A percentile compares a stretch with the other conserved stretches of the same genome.
These are phyloP conservation scores for Zeus faber DNA, from an alignment of 2,113 vertebrate genomes.

Conservation along the genomic window DNA sequence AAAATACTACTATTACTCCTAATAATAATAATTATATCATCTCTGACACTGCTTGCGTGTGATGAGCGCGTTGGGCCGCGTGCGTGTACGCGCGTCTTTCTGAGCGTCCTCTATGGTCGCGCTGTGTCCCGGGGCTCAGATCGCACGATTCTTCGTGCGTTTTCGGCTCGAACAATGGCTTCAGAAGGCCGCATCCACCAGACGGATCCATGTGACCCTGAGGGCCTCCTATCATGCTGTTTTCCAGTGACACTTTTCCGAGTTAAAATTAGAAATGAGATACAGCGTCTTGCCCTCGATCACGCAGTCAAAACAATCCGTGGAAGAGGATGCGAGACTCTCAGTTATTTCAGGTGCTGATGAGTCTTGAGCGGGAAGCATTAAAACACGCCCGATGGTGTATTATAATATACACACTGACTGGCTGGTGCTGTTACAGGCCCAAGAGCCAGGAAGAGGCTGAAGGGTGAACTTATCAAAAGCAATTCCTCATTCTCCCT, in stretches of 20 bases:
- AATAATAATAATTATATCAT: not conserved
- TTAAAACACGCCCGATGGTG: no score
- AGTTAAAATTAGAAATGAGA: conserved; percentile 79
- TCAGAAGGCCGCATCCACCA: conserved; percentile 57
- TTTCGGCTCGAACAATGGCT: conserved; percentile 57
- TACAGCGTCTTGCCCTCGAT: conserved; percentile 66
- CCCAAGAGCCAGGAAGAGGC: no score
- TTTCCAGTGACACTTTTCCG: conserved; percentile 82
- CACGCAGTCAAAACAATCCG: conserved; percentile 80
- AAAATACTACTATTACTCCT: not conserved
- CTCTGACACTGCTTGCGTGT: no score
- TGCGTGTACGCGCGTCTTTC: not conserved
- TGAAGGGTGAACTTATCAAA: no score
- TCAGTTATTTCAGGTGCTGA: conserved; percentile 75
- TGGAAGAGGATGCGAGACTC: conserved; percentile 77
- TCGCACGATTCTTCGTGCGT: conserved; percentile 38
- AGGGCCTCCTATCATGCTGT: conserved; percentile 70
- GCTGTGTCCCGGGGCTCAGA: not conserved
- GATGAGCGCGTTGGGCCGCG: not conserved
- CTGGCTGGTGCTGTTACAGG: no score
- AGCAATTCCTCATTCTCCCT: no score
- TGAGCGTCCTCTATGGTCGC: not conserved
- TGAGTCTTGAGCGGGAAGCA: conserved; percentile 53
- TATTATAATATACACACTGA: no score
- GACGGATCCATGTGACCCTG: conserved; percentile 74